A percentile compares a stretch with the other conserved stretches of the same genome.
phyloP scores from a whole-genome alignment of 2,797 vertebrate genomes.

The Acipenser oxyrinchus region DNA sequence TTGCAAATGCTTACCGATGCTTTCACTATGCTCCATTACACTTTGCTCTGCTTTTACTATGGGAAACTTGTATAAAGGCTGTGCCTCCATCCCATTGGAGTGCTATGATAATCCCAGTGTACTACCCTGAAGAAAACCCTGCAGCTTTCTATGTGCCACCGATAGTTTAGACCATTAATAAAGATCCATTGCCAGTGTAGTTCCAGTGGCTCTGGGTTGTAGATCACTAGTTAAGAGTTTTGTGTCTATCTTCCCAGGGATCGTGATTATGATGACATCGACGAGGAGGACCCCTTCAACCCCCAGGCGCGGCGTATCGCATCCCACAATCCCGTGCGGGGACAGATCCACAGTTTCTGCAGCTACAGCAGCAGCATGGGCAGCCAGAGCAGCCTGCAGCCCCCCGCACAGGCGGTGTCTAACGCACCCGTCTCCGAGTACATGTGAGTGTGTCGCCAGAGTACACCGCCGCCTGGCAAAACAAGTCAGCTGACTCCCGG shows the following conservation, averaged over 20 bases:
- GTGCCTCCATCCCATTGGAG: no score
- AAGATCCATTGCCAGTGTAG: no score
- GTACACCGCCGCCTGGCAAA: background rate
- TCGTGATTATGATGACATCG: conserved; percentile 82
- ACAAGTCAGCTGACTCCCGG: background rate
- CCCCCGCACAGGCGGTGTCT: conserved; percentile 66
- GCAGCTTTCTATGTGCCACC: no score
- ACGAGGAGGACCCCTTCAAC: conserved; percentile 91
- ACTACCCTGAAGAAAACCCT: no score
- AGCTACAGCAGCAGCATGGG: conserved; percentile 87
- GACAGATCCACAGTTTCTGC: conserved; percentile 86
- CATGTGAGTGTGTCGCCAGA: conserved; percentile 69
- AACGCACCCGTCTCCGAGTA: conserved; percentile 79
- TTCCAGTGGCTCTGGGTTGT: no score
- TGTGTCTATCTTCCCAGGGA: conserved; percentile 51
- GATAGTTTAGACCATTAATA: no score
- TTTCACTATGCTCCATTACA: no score
- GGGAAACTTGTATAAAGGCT: no score
- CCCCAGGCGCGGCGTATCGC: conserved; percentile 72
- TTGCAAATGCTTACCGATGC: no score
- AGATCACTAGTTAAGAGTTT: no score
- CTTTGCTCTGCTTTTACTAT: no score
- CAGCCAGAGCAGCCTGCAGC: conserved; percentile 83
- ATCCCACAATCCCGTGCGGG: conserved; percentile 60
- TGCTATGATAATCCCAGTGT: no score